Conservation (phyloP, 2,888 invertebrate species). For the Drosophila seclusa region DNA sequence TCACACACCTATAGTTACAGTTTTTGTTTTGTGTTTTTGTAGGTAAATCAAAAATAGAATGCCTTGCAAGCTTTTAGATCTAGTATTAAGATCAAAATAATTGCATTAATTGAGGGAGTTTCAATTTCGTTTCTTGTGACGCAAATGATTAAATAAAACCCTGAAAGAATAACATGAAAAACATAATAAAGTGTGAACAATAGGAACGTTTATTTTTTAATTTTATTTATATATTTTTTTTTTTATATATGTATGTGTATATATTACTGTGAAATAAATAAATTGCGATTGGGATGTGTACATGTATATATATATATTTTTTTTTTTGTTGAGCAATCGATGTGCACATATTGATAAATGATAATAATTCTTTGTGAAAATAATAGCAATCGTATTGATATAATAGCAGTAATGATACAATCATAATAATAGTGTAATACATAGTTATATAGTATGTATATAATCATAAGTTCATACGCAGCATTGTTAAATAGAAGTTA, state of each 20-base stretch:
- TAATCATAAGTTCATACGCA: conserved; percentile 84
- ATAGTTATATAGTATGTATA: conserved; percentile 71
- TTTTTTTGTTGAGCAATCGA: conserved; percentile 43
- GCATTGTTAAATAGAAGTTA: conserved; percentile 76
- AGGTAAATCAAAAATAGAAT: conserved; percentile 2
- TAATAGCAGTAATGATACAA: conserved; percentile 40
- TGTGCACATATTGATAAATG: conserved; percentile 29
- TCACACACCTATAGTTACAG: conserved; percentile 31
- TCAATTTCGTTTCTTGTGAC: conserved; percentile 24
- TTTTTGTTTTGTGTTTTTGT: conserved; percentile 2
- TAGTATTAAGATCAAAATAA: conserved; percentile 48
- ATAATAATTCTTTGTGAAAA: conserved; percentile 10
- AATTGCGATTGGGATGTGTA: conserved; percentile 17
- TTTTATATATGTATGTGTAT: not conserved
- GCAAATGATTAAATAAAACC: not conserved
- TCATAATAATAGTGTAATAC: conserved; percentile 54
- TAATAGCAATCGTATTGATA: conserved; percentile 32
- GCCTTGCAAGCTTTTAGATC: conserved; percentile 20
- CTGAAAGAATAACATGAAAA: conserved; percentile 8
- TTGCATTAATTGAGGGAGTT: conserved; percentile 72
- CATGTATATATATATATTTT: conserved; percentile 9
- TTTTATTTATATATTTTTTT: not conserved
- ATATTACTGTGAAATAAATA: conserved; percentile 29
- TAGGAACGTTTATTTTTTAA: conserved; percentile 37
- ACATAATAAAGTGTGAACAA: conserved; percentile 25